Evolutionary conservation across 1,140 invertebrate genomes (phyloP).

Genomic region (Achroia grisella): DNA sequence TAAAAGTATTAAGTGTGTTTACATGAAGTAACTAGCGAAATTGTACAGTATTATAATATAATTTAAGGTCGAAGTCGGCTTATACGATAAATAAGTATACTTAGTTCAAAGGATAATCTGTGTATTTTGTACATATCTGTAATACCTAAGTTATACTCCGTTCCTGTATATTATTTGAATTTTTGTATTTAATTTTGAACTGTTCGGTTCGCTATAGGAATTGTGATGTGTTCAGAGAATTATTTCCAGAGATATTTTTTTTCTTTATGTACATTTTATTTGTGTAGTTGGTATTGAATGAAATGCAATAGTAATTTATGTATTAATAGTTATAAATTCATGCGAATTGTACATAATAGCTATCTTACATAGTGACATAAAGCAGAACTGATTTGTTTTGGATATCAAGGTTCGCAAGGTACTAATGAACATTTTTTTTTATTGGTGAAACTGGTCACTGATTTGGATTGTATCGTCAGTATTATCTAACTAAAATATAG

Average conservation of each 20-base stretch:
- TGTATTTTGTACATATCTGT: slow-evolving; percentile 69
- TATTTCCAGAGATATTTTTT: slow-evolving; percentile 30
- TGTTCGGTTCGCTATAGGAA: slow-evolving; percentile 58
- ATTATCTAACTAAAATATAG: slow-evolving; percentile 14
- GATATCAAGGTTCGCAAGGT: slow-evolving; percentile 17
- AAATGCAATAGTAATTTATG: slow-evolving; percentile 73
- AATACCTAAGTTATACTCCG: slow-evolving; percentile 67
- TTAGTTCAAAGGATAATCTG: slow-evolving; percentile 45
- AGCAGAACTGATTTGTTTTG: slow-evolving; percentile 38
- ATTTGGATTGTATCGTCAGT: slow-evolving; percentile 27
- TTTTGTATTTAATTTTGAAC: slow-evolving; percentile 56
- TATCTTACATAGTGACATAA: slow-evolving; percentile 40
- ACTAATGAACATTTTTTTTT: neutral
- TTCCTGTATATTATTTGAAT: slow-evolving; percentile 64
- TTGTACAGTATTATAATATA: slow-evolving; percentile 72
- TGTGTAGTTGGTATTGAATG: slow-evolving; percentile 56
- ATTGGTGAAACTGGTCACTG: slow-evolving; percentile 26
- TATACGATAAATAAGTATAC: slow-evolving; percentile 51
- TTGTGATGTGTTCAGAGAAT: slow-evolving; percentile 65
- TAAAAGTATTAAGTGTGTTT: slow-evolving; percentile 58
- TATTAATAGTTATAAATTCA: slow-evolving; percentile 48
- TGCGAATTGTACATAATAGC: slow-evolving; percentile 61
- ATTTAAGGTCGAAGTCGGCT: slow-evolving; percentile 56
- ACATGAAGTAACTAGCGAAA: slow-evolving; percentile 66
- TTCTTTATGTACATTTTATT: slow-evolving; percentile 65